phyloP scores from a whole-genome alignment of 1,140 invertebrate species.

The Anthonomus grandis region DNA sequence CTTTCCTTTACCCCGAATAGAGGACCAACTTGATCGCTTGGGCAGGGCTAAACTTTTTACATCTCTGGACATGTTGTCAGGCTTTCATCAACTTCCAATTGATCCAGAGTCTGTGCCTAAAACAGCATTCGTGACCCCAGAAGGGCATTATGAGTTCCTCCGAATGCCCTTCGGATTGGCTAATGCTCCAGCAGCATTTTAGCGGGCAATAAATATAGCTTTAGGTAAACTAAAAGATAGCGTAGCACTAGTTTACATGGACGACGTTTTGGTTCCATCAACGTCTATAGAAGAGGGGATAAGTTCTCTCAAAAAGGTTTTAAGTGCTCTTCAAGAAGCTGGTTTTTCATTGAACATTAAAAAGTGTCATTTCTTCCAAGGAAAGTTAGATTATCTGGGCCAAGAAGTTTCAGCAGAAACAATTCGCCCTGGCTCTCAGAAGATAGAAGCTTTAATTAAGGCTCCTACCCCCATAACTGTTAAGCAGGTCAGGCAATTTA shows the following conservation, averaged over 20 bases:
- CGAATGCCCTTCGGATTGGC: slow-evolving; percentile 42
- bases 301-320: no score
- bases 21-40: slow-evolving; percentile 35
- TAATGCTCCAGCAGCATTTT: slow-evolving; percentile 43
- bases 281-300: no score
- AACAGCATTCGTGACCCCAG: slow-evolving; percentile 35
- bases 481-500: not conserved
- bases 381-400: not conserved
- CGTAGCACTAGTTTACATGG: slow-evolving; percentile 25
- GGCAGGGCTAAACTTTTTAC: no score
- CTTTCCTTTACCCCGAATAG: no score
- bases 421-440: not conserved
- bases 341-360: not conserved
- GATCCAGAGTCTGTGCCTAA: slow-evolving; percentile 40
- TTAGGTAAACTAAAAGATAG: not conserved
- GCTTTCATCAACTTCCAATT: slow-evolving; percentile 37
- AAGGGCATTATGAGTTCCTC: slow-evolving; percentile 37
- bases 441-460: not conserved
- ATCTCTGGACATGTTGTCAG: no score
- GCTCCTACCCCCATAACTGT: not conserved
- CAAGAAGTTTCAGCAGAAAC: slow-evolving; percentile 10
- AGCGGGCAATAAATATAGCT: no score
- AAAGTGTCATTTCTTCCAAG: not conserved
- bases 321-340: not conserved
- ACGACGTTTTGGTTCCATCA: slow-evolving; percentile 25